Conservation (phyloP, 2,797 vertebrate species). For the Dermochelys coriacea region DNA sequence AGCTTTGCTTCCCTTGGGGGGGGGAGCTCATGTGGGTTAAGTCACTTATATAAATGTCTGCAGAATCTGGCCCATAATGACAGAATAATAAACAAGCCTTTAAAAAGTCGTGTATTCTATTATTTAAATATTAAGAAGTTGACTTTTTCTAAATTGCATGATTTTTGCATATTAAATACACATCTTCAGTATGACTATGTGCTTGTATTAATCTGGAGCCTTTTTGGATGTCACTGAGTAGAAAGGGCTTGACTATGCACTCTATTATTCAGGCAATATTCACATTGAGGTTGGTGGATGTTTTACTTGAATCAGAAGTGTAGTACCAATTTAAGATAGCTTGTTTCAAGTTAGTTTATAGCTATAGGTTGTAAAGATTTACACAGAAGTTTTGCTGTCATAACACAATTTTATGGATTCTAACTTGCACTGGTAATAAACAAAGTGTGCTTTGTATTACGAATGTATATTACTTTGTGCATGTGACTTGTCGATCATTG, state of each 20-base stretch:
- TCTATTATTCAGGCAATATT: slow-evolving; percentile 69
- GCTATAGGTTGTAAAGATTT: slow-evolving; percentile 41
- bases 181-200: background rate
- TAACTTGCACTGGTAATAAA: slow-evolving; percentile 47
- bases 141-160: slow-evolving; percentile 4
- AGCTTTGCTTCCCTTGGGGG: background rate
- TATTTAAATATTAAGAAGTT: slow-evolving; percentile 32
- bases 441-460: slow-evolving; percentile 28
- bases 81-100: background rate
- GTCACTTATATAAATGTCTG: background rate
- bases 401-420: slow-evolving; percentile 19
- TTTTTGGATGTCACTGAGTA: slow-evolving; percentile 57
- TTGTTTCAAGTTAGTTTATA: slow-evolving; percentile 67
- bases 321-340: slow-evolving; percentile 49
- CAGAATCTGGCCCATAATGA: background rate
- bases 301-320: slow-evolving; percentile 59
- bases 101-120: slow-evolving; percentile 37
- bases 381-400: slow-evolving; percentile 41
- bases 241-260: slow-evolving; percentile 52
- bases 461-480: background rate
- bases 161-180: slow-evolving; percentile 36
- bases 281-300: slow-evolving; percentile 22
- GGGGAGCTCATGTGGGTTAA: background rate
- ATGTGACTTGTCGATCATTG: slow-evolving; percentile 41
- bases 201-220: slow-evolving; percentile 40